Evolutionary conservation across 2,888 invertebrate species (phyloP).

Genomic region (Acleris literana): DNA sequence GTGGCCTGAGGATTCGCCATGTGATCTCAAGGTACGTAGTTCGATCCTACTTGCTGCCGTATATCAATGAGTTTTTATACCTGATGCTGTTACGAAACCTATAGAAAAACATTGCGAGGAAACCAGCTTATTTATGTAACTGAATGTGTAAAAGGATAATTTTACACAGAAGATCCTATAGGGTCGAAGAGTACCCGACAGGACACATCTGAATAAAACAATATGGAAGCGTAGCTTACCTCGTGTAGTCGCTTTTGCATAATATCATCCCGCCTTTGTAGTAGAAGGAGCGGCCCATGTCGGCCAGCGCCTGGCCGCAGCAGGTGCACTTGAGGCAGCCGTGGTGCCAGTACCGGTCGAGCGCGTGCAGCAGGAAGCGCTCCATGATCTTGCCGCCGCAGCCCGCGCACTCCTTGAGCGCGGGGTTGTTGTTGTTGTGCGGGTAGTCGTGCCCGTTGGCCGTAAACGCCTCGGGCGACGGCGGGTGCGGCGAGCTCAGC

Average conservation of each 20-base stretch:
- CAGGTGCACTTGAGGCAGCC: conserved; percentile 96
- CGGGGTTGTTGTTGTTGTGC: conserved; percentile 84
- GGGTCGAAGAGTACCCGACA: too few relatives aligned
- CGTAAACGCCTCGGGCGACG: conserved; percentile 88
- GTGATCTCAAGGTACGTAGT: too few relatives aligned
- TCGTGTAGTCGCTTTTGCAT: conserved; percentile 97
- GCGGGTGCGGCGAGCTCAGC: conserved; percentile 90
- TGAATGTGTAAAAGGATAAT: too few relatives aligned
- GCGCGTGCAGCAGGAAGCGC: conserved; percentile 94
- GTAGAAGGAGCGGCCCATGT: conserved; percentile 96
- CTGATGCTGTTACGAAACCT: too few relatives aligned
- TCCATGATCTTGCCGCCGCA: conserved; percentile 96
- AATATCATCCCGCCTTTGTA: conserved; percentile 96
- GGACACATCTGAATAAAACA: too few relatives aligned
- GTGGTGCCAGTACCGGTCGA: conserved; percentile 98
- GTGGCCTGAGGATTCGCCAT: too few relatives aligned
- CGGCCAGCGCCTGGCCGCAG: conserved; percentile 94
- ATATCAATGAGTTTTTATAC: neutral
- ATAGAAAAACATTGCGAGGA: too few relatives aligned
- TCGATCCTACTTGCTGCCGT: too few relatives aligned
- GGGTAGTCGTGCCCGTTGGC: conserved; percentile 85
- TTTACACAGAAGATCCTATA: too few relatives aligned
- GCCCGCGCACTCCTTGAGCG: conserved; percentile 93
- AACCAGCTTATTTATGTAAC: too few relatives aligned
- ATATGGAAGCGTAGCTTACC: conserved; percentile 78